These are phyloP conservation scores for Blastobasis lacticolella DNA, from an alignment of 2,888 invertebrate species.

Conservation along the genomic window DNA sequence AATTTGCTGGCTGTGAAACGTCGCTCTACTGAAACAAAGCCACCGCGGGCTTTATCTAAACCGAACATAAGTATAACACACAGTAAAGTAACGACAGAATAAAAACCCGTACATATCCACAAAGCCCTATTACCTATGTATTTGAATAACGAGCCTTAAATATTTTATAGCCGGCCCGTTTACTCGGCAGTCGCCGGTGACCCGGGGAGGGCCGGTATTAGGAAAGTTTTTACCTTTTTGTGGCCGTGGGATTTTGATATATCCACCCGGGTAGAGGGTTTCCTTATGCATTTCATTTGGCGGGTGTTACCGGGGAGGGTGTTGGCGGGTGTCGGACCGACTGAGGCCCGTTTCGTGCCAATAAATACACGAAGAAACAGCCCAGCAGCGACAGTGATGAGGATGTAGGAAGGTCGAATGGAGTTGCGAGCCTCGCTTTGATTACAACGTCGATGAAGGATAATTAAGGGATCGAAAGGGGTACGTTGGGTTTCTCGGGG, in stretches of 20 bases:
- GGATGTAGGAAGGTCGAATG: background rate
- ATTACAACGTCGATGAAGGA: too few species aligned
- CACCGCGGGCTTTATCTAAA: too few species aligned
- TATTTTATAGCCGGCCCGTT: slow-evolving; percentile 35
- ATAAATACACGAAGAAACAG: slow-evolving; percentile 19
- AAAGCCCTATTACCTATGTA: slow-evolving; percentile 6
- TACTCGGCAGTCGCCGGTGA: slow-evolving; percentile 20
- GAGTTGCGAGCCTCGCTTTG: too few species aligned
- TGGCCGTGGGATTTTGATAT: slow-evolving; percentile 6
- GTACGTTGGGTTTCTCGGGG: too few species aligned
- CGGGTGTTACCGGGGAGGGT: slow-evolving; percentile 25
- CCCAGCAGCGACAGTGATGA: slow-evolving; percentile 1
- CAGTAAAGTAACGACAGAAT: too few species aligned
- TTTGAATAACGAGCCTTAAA: slow-evolving; percentile 33
- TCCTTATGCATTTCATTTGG: slow-evolving; percentile 44
- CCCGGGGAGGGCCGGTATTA: slow-evolving; percentile 25
- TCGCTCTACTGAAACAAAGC: too few species aligned
- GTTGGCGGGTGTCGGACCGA: slow-evolving; percentile 22
- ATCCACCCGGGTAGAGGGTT: slow-evolving; percentile 43
- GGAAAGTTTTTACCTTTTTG: slow-evolving; percentile 42
- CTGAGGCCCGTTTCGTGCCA: slow-evolving; percentile 13
- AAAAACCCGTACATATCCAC: slow-evolving; percentile 11
- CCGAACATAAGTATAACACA: too few species aligned
- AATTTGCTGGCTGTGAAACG: too few species aligned
- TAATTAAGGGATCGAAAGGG: too few species aligned